Evolutionary conservation across 2,888 invertebrate species (phyloP).

Genomic region (Ceriagrion tenellum): DNA sequence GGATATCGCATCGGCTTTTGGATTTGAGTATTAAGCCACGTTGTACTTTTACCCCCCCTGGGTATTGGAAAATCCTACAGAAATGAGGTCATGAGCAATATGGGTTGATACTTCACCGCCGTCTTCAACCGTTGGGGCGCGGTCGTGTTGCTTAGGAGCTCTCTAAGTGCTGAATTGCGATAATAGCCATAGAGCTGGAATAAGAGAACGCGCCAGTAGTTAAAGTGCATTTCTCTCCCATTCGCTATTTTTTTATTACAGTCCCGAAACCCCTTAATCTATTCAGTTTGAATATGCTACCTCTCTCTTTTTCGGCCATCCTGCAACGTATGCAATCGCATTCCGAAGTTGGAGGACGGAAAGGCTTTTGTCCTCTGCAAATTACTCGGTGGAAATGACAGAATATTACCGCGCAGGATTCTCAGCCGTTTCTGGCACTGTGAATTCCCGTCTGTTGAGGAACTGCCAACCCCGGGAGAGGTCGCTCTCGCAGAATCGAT

Average conservation of each 20-base stretch:
- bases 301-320: neutral
- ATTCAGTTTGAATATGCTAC: neutral
- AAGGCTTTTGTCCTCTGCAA: constrained; percentile 1
- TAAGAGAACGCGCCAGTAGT: neutral
- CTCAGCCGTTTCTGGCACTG: neutral
- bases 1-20: neutral
- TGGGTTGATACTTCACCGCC: neutral
- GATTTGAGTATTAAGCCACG: neutral
- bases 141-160: neutral
- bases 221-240: neutral
- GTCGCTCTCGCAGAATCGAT: neutral
- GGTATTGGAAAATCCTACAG: neutral
- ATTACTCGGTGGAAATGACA: neutral
- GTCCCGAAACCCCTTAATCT: neutral
- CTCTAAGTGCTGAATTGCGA: neutral
- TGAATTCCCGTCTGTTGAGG: neutral
- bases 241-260: too few species aligned
- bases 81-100: neutral
- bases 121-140: too few species aligned
- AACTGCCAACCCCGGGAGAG: neutral
- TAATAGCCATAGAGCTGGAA: neutral
- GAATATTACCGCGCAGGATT: constrained; percentile 20
- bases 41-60: neutral
- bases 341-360: neutral
- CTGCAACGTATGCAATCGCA: neutral